phyloP scores from a whole-genome alignment of 2,113 vertebrate species.

The Ailurus styani region DNA sequence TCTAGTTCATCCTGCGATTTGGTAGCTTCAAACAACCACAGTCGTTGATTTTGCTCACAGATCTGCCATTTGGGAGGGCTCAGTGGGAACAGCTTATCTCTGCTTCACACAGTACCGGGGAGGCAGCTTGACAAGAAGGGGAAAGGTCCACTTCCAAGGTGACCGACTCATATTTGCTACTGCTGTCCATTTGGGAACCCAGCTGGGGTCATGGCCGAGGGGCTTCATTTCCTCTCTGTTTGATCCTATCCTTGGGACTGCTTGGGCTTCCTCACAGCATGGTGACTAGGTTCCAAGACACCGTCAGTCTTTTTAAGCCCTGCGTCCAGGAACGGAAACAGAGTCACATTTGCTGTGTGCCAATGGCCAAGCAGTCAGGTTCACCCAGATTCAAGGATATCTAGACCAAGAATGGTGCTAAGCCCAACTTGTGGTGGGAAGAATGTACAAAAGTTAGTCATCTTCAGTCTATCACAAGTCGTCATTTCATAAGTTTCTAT shows the following conservation, averaged over 20 bases:
- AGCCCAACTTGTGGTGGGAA: background rate
- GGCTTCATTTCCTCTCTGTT: background rate
- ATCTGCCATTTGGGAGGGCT: background rate
- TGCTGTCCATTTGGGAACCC: background rate
- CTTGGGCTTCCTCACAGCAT: background rate
- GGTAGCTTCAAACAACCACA: background rate
- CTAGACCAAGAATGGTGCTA: background rate
- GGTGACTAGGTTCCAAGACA: background rate
- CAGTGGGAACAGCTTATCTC: background rate
- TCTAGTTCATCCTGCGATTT: background rate
- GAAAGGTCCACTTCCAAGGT: background rate
- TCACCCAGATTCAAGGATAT: background rate
- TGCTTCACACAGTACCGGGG: background rate
- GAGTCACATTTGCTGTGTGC: background rate
- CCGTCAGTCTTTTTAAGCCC: background rate
- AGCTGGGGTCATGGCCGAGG: background rate
- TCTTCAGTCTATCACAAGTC: background rate
- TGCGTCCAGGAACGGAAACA: background rate
- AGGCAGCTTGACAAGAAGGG: background rate
- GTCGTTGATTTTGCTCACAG: background rate
- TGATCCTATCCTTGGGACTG: background rate
- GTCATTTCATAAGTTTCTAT: background rate
- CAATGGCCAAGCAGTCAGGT: background rate
- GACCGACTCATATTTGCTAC: background rate
- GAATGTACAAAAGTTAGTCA: background rate